Conservation (phyloP, 2,888 invertebrate genomes). For the Dexiosoma caninum region DNA sequence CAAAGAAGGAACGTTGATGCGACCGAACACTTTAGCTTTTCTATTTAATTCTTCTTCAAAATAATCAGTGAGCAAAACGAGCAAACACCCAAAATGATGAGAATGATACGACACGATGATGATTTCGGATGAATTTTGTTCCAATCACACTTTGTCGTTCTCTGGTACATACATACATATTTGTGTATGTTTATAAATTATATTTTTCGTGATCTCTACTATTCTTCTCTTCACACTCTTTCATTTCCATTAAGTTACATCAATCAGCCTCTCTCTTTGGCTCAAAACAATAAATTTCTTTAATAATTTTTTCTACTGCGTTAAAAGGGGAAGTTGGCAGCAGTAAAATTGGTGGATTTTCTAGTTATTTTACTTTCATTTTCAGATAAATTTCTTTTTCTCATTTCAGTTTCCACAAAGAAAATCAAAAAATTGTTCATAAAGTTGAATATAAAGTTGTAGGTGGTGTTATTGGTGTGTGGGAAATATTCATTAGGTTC, state of each 20-base stretch:
- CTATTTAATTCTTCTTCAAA: too few relatives aligned
- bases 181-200: too few relatives aligned
- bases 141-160: too few relatives aligned
- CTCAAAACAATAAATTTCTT: conserved; percentile 10
- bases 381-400: conserved; percentile 56
- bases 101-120: too few relatives aligned
- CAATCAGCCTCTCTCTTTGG: conserved; percentile 8
- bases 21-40: too few relatives aligned
- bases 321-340: not conserved
- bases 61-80: too few relatives aligned
- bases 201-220: too few relatives aligned
- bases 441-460: conserved; percentile 28
- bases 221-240: not conserved
- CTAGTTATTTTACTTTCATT: conserved; percentile 65
- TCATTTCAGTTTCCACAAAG: conserved; percentile 21
- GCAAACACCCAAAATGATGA: too few relatives aligned
- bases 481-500: conserved; percentile 9
- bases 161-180: too few relatives aligned
- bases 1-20: too few relatives aligned
- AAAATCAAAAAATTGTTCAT: not conserved
- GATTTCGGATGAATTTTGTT: too few relatives aligned
- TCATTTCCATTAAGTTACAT: not conserved
- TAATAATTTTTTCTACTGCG: conserved; percentile 4
- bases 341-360: conserved; percentile 46
- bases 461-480: conserved; percentile 9